Base-by-base conservation (phyloP, 1,140 invertebrate species). In the Platyura marginata region DNA sequence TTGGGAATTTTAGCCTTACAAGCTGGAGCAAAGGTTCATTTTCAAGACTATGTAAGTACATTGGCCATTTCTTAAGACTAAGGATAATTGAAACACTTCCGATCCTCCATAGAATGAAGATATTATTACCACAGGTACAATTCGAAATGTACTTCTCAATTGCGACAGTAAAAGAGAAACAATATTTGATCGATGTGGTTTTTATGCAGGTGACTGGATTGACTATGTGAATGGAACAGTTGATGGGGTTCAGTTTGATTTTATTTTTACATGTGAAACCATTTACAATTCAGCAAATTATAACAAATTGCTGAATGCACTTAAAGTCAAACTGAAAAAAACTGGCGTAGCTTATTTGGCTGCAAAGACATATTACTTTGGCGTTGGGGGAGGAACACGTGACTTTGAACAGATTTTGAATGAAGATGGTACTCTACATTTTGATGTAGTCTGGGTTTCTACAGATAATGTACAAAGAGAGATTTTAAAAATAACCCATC, bases 321-420 rank as follows among this genome's bases (percentile, higher is more conserved):
- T 92, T 50, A 65, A 75, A 53, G 52, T 65, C 23, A 67, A 67
- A 43, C 55, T 93, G n/a, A 79, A 73, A 50, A 50, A 62, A 37
- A 49, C 65, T 54, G 88, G 88, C 34, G 51, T 63, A 29, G 68
- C 78, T 59, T 71, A 72, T 57, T 51, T 92, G 23, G 86, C 85
- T 44, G 86, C 79, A 1, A 93, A 93, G 68, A 75, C 70, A 8
- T 76, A 79, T 63, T 93, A 93, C 62, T 92, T 92, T 71, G 89
- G 88, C 46, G 83, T 91, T 36, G 89, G 88, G 29, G 88, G 89
- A 46, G 75, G 81, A 2, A 70, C 75, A 40, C 64, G 69, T 49
- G 68, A 81, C 51, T 89, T 89, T 69, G 69, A 79, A 62, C 54
- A 69, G 36, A 50, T 71, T 44, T 47, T 87, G 11, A 53, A 66